Conservation (phyloP, 1,140 invertebrate species). For the fruit fly (Drosophila melanogaster) region DNA sequence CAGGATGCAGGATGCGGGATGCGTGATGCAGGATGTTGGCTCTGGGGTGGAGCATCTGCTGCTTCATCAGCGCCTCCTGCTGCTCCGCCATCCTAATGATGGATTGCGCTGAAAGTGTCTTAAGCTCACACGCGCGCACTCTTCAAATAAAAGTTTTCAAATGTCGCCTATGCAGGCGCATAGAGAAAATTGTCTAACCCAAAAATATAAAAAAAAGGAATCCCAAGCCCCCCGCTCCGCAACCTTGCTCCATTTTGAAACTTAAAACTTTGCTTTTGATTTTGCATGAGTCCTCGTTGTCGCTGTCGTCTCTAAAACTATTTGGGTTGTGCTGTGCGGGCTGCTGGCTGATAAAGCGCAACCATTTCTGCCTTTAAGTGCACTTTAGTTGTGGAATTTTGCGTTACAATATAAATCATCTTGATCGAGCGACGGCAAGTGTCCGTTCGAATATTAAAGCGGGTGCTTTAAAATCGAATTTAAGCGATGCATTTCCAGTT, state of each 20-base stretch:
- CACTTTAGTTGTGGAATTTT: slow-evolving; percentile 40
- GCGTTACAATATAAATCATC: slow-evolving; percentile 66
- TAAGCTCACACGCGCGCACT: slow-evolving; percentile 63
- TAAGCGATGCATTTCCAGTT: slow-evolving; percentile 12
- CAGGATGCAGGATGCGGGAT: slow-evolving; percentile 6
- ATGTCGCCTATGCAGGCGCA: slow-evolving; percentile 60
- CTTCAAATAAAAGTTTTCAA: slow-evolving; percentile 68
- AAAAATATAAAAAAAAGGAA: not conserved
- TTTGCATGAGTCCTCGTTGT: slow-evolving; percentile 53
- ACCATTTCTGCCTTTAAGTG: slow-evolving; percentile 36
- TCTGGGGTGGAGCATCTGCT: slow-evolving; percentile 15
- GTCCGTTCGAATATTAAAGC: slow-evolving; percentile 63
- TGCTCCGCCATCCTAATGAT: slow-evolving; percentile 60
- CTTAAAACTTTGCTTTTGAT: slow-evolving; percentile 74
- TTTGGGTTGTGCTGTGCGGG: slow-evolving; percentile 48
- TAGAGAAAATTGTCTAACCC: slow-evolving; percentile 15
- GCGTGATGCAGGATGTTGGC: not conserved
- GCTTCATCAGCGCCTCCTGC: slow-evolving; percentile 15
- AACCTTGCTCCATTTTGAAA: slow-evolving; percentile 52
- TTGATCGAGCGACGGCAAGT: slow-evolving; percentile 64
- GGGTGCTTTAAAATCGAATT: slow-evolving; percentile 42
- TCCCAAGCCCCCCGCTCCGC: not conserved
- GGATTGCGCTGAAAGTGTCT: slow-evolving; percentile 71
- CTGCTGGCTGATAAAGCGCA: slow-evolving; percentile 56
- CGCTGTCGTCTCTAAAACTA: slow-evolving; percentile 34